Evolutionary conservation across 2,113 vertebrate genomes (phyloP).

Genomic region (Dryoscopus gambensis): DNA sequence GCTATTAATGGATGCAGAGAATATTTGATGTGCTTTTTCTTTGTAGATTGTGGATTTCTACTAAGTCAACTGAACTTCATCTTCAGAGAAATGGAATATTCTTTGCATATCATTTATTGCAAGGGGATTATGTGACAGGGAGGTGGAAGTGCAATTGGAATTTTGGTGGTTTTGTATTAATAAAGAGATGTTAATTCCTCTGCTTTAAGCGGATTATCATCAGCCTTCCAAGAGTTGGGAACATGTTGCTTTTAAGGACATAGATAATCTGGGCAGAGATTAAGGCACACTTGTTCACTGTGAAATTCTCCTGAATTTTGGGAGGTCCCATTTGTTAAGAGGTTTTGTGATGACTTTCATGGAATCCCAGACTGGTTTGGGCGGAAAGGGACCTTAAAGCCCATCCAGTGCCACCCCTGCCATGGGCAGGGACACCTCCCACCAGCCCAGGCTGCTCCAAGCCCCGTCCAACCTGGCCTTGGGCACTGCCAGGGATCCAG

Average conservation of each 20-base stretch:
- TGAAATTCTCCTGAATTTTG: not conserved
- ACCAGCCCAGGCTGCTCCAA: accelerated
- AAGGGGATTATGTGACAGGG: not conserved
- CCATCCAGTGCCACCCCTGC: not conserved
- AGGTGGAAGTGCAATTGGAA: not conserved
- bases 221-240: not conserved
- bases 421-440: not conserved
- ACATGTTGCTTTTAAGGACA: not conserved
- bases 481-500: not conserved
- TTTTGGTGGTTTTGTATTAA: not conserved
- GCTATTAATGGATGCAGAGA: not conserved
- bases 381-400: not conserved
- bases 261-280: not conserved
- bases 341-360: not conserved
- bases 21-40: not conserved
- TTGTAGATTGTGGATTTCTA: not conserved
- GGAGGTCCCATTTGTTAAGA: not conserved
- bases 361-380: not conserved
- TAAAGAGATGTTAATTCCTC: not conserved
- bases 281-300: not conserved
- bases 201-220: not conserved
- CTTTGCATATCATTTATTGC: not conserved
- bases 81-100: not conserved
- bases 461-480: accelerated
- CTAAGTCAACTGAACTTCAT: not conserved